Evolutionary conservation across 2,888 invertebrate species (phyloP), one percentile per base, ranked within the genome.

Genomic region (Antheraea assamensis): DNA sequence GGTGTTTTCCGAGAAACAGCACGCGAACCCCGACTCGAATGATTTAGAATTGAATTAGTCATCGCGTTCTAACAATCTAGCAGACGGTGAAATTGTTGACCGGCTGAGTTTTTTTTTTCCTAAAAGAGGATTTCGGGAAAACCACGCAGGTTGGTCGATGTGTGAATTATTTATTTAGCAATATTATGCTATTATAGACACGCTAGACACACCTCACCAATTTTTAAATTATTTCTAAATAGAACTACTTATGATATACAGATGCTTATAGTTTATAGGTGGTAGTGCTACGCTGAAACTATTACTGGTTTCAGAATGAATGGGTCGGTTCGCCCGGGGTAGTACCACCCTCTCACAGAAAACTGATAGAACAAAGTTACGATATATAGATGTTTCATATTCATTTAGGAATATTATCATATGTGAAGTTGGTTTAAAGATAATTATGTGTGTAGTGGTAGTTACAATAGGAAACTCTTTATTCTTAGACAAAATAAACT

Each of bases 41-140:
- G 77, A 78, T 83, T 82, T 81, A 78, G 80, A 78, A 78, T 75
- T 71, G 80, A 80, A 87, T 90, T 90, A 89, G 88, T 90, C 90
- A 90, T 82, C 81, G 82, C 78, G n/a, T n/a, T 80, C 82, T 84
- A 80, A 88, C 87, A 86, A 83, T 81, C 83, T 83, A 81, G 79
- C 76, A 78, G 75, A 78, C 70, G 70, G 52, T 70, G 78, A 80
- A 87, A 80, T 81, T 86, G 83, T 80, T 83, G 86, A 87, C 86
- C 87, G 78, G 74, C 74, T 72, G 75, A 75, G 24, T 49, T 64
- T 27, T 27, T n/a, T 35, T 24, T 35, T 31, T 2, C 35, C 68
- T 35, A 31, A 68, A 68, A 68, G 68, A n/a, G 31, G 35, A 15
- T 68, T 68, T 68, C 35, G 68, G 68, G 72, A 74, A 73, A 72